Percentiles rank a stretch among this genome's conserved stretches.
phyloP scores from a whole-genome alignment of 2,888 invertebrate species.

The Amphipoea lucens region DNA sequence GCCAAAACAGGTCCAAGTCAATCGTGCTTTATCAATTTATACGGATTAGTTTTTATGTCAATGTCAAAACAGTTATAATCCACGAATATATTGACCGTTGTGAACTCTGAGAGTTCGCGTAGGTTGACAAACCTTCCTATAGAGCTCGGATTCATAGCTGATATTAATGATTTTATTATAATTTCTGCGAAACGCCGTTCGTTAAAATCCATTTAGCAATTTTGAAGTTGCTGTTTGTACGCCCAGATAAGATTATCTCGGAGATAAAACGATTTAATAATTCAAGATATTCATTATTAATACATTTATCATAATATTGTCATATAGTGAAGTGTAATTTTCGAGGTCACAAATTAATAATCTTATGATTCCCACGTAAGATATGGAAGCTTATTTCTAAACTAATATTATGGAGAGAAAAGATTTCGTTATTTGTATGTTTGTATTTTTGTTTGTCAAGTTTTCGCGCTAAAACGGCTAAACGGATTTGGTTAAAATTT shows the following conservation, averaged over 20 bases:
- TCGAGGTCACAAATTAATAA: conserved; percentile 23
- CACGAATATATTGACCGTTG: conserved; percentile 74
- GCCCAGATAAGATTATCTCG: conserved; percentile 53
- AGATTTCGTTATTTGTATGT: background rate
- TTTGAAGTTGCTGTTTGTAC: conserved; percentile 39
- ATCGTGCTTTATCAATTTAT: conserved; percentile 66
- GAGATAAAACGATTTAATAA: conserved; percentile 47
- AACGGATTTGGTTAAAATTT: background rate
- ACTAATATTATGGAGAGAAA: background rate
- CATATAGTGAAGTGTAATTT: conserved; percentile 34
- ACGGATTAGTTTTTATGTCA: conserved; percentile 69
- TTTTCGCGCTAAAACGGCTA: background rate
- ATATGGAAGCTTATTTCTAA: background rate
- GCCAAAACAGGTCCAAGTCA: conserved; percentile 24
- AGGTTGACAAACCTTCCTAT: conserved; percentile 48
- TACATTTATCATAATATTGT: conserved; percentile 54
- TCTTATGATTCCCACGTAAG: conserved; percentile 9
- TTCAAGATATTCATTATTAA: conserved; percentile 46
- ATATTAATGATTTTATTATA: conserved; percentile 64
- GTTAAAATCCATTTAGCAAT: conserved; percentile 55
- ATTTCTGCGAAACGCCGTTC: conserved; percentile 57
- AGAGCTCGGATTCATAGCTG: conserved; percentile 22
- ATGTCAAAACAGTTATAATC: conserved; percentile 72
- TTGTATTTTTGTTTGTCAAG: background rate
- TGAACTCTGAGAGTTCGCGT: conserved; percentile 66